Conservation (phyloP, 2,888 invertebrate genomes). For the Sepioteuthis lessoniana region DNA sequence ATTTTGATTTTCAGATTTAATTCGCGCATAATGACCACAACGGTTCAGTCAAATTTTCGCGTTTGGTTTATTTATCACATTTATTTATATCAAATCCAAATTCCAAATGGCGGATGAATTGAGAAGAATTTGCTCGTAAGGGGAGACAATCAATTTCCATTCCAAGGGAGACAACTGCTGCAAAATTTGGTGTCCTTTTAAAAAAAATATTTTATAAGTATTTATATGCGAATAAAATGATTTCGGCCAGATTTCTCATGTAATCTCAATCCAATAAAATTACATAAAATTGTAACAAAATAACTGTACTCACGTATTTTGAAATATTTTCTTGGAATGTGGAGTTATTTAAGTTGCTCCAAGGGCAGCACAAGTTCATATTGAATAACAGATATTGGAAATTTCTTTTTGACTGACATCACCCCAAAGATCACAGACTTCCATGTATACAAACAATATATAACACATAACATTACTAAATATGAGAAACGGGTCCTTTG, state of each 20-base stretch:
- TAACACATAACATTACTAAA: no score
- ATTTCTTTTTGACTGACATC: not conserved
- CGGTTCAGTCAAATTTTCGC: not conserved
- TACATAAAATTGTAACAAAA: not conserved
- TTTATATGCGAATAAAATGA: not conserved
- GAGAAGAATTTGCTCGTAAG: constrained; percentile 33
- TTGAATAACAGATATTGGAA: not conserved
- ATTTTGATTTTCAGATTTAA: not conserved
- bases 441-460: not conserved
- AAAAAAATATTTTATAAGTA: no score
- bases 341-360: no score
- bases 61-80: not conserved
- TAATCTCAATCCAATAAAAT: not conserved
- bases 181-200: not conserved
- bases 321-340: not conserved
- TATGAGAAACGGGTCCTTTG: no score
- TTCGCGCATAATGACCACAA: not conserved
- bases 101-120: not conserved
- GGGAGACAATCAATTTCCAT: not conserved
- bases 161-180: not conserved
- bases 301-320: not conserved
- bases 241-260: not conserved
- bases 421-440: constrained; percentile 5
- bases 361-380: no score
- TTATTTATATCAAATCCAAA: not conserved